A percentile compares a stretch with the other conserved stretches of the same genome.
These are phyloP conservation scores for Chelon auratus DNA, from an alignment of 2,797 vertebrate genomes.

Conservation along the genomic window DNA sequence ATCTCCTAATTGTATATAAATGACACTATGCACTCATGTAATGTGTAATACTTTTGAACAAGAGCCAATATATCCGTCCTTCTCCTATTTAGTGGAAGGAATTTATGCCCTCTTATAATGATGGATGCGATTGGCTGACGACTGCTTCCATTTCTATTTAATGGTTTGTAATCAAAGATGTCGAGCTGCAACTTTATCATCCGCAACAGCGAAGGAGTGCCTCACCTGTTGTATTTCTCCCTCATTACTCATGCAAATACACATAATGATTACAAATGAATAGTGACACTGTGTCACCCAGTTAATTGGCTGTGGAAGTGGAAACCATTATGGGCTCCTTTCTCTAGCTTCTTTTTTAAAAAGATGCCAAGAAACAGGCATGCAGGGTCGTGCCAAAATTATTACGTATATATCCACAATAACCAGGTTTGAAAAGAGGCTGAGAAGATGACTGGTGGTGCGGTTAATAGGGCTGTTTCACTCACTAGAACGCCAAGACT, in stretches of 20 bases:
- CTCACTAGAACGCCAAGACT: slow-evolving; percentile 20
- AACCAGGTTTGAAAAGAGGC: slow-evolving; percentile 4
- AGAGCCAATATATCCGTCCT: slow-evolving; percentile 1
- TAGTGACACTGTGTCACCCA: slow-evolving; percentile 57
- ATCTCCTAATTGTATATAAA: slow-evolving; percentile 1
- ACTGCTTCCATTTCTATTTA: slow-evolving; percentile 66
- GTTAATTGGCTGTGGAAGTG: slow-evolving; percentile 58
- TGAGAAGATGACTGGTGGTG: slow-evolving; percentile 1
- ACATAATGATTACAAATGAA: slow-evolving; percentile 73
- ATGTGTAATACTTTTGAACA: slow-evolving; percentile 6
- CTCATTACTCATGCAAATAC: slow-evolving; percentile 73
- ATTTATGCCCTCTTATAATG: slow-evolving; percentile 39
- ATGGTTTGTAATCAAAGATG: slow-evolving; percentile 76
- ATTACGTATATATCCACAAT: slow-evolving; percentile 7
- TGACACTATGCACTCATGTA: slow-evolving; percentile 6
- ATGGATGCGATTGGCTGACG: slow-evolving; percentile 60
- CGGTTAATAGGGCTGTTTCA: slow-evolving; percentile 29
- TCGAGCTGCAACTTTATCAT: slow-evolving; percentile 71
- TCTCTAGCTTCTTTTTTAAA: neutral
- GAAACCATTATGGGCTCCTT: slow-evolving; percentile 41
- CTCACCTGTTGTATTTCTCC: slow-evolving; percentile 71
- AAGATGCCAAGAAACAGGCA: neutral
- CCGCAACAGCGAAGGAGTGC: slow-evolving; percentile 45
- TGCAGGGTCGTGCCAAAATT: neutral
- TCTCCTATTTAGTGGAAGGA: slow-evolving; percentile 11